phyloP scores from a whole-genome alignment of 2,797 vertebrate genomes.

The Pachyuromys duprasi region DNA sequence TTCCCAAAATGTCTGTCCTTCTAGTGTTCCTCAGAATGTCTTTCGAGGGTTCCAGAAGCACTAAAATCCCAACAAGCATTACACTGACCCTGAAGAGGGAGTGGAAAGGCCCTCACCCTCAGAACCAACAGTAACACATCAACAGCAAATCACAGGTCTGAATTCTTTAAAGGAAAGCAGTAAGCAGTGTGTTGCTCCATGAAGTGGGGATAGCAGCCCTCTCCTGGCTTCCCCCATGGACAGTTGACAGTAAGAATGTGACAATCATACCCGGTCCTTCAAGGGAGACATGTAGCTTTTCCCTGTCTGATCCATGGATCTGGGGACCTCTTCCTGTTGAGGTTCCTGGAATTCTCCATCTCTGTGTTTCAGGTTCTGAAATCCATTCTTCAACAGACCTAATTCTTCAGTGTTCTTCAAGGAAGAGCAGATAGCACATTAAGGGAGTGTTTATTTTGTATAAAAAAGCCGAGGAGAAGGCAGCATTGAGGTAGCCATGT shows the following conservation, averaged over 20 bases:
- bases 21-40: slow-evolving; percentile 94
- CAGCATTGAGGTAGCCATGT: rapidly evolving
- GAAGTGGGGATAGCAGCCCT: no score
- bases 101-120: background rate
- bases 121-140: background rate
- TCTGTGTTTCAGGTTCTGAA: background rate
- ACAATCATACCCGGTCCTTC: slow-evolving; percentile 92
- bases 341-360: background rate
- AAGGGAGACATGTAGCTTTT: slow-evolving; percentile 94
- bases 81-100: slow-evolving; percentile 89
- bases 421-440: slow-evolving; percentile 24
- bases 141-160: background rate
- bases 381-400: slow-evolving; percentile 75
- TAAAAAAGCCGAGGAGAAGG: background rate
- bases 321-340: background rate
- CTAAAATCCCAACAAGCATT: slow-evolving; percentile 98
- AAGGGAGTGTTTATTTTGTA: background rate
- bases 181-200: no score
- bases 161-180: background rate
- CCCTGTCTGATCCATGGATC: slow-evolving; percentile 92
- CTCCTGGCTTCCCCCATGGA: background rate
- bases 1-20: slow-evolving; percentile 89
- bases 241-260: background rate
- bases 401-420: slow-evolving; percentile 94
- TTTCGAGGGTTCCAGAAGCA: slow-evolving; percentile 93